Evolutionary conservation across 2,113 vertebrate species (phyloP), one percentile per base, ranked within the genome.

Genomic region (Taurulus bubalis): DNA sequence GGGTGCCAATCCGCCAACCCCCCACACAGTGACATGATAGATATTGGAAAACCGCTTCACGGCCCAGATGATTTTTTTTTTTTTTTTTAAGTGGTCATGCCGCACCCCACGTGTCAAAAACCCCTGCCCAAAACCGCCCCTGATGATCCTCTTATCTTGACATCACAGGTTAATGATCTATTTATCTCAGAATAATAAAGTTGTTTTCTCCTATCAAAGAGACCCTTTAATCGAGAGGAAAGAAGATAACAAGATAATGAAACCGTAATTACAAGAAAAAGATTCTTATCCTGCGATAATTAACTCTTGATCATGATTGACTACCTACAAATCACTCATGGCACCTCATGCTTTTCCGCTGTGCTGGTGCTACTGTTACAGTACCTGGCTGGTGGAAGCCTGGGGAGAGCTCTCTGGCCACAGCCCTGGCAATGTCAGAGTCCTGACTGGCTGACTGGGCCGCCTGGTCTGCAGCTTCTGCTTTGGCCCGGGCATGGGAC

Each of bases 381-480:
- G 34, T 34, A 99, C 98, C 98, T 96, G 98, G 98, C 88, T 99
- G 98, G 87, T 98, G 96, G 95, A 99, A 99, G 91, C 92, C 95
- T 2, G 98, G 98, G 1, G 98, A 97, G 70, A 99, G 96, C 82
- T 99, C 98, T 92, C 96, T 95, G 90, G 98, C 97, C 79, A 99
- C 96, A 1, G 96, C 91, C 93, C 98, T 96, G 55, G 98, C 97
- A n/a, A 98, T 95, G 78, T 98, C 96, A 3, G 96, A 96, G 84
- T 98, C 97, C 93, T 98, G 97, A 86, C 92, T 94, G 79, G 97
- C 97, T 24, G 96, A 95, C 58, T 96, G 95, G 0, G 96, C 96
- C 1, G 96, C 95, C 90, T 97, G 97, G 94, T 99, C 98, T 0
- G 98, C 97, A 34, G 96, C 95, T 11, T 98, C 97, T 0, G 95